Conservation (phyloP, 2,797 vertebrate genomes). For the Danio choprae region DNA sequence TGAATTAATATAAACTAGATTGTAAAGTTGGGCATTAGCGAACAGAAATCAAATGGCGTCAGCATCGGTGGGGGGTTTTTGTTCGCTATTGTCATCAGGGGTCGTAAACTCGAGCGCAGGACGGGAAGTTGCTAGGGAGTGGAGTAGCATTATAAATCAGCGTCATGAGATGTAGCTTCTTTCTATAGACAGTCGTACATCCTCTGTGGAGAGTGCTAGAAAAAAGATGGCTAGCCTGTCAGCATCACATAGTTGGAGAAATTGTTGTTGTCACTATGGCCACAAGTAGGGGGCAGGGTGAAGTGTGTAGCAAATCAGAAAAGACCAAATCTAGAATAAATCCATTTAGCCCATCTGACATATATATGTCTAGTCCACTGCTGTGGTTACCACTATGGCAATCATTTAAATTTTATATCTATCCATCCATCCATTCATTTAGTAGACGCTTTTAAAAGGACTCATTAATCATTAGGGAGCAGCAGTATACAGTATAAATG, state of each 20-base stretch:
- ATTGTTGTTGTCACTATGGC: constrained; percentile 48
- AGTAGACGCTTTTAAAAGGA: no score
- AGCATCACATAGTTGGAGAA: constrained; percentile 47
- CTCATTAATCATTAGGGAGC: no score
- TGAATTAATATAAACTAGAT: background rate
- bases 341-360: no score
- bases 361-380: no score
- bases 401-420: no score
- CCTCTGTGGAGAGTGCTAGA: constrained; percentile 27
- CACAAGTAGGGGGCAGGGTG: constrained; percentile 32
- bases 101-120: constrained; percentile 20
- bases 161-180: constrained; percentile 35
- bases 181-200: constrained; percentile 24
- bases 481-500: no score
- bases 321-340: no score
- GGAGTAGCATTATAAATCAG: constrained; percentile 32
- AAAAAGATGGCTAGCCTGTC: constrained; percentile 37
- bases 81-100: constrained; percentile 6
- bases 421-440: no score
- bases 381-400: no score
- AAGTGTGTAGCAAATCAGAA: background rate
- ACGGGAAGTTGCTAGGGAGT: constrained; percentile 40
- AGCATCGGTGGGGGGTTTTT: background rate
- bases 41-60: constrained; percentile 3
- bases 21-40: background rate